These are phyloP conservation scores for Zosterops borbonicus DNA, from an alignment of 2,113 vertebrate genomes.

Conservation along the genomic window DNA sequence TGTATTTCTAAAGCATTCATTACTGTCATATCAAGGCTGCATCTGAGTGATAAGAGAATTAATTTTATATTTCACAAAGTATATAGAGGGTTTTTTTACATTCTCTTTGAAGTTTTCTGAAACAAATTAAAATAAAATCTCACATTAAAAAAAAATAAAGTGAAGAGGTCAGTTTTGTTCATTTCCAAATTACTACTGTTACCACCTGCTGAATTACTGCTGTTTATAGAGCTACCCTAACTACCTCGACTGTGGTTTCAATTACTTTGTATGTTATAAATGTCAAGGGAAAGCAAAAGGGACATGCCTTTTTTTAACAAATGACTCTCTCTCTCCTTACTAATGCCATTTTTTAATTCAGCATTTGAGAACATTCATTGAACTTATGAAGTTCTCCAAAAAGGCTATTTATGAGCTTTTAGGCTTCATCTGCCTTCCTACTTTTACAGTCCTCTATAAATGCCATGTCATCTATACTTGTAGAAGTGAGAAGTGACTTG, in stretches of 20 bases:
- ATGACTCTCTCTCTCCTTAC: neutral
- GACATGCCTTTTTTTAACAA: neutral
- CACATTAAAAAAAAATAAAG: neutral
- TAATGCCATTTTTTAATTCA: neutral
- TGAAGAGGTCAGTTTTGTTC: neutral
- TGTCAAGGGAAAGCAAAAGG: neutral
- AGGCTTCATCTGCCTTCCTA: neutral
- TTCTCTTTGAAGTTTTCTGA: neutral
- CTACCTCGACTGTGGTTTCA: neutral
- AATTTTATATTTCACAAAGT: neutral
- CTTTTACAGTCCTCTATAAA: neutral
- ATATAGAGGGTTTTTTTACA: neutral
- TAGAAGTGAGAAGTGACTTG: neutral
- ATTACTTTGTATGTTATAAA: neutral
- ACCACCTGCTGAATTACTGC: neutral
- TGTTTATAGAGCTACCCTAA: neutral
- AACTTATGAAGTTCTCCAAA: neutral
- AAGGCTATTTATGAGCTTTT: neutral
- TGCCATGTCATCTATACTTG: neutral
- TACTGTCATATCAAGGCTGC: neutral
- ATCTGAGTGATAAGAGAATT: neutral
- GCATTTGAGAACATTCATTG: neutral
- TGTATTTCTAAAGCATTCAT: neutral
- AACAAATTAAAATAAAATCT: neutral
- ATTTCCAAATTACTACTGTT: neutral